Evolutionary conservation across 2,113 vertebrate genomes (phyloP).

Genomic region (Catagonus wagneri): DNA sequence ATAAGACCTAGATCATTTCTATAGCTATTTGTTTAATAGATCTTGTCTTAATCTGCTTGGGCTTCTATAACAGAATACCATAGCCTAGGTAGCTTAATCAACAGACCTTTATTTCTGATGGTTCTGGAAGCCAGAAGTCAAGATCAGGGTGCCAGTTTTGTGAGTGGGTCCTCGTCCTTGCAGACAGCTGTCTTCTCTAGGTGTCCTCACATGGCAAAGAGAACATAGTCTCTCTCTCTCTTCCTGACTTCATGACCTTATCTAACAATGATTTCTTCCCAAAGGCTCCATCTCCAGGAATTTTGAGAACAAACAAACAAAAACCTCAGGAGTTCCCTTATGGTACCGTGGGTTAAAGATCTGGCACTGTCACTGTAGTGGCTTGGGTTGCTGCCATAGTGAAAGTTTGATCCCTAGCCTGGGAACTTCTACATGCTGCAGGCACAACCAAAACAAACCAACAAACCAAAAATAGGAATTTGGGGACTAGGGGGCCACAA

Average conservation of each 20-base stretch:
- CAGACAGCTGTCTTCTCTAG: background rate
- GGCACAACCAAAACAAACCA: no score
- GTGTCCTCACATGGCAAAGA: background rate
- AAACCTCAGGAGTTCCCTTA: no score
- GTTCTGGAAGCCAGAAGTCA: background rate
- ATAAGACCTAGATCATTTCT: background rate
- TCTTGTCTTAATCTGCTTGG: background rate
- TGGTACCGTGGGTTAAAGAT: no score
- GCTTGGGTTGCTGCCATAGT: no score
- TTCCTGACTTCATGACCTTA: background rate
- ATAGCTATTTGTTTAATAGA: background rate
- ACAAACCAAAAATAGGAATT: background rate
- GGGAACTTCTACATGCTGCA: no score
- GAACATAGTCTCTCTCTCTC: background rate
- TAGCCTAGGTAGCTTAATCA: background rate
- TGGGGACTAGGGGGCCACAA: background rate
- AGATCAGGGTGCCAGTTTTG: background rate
- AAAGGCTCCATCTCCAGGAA: background rate
- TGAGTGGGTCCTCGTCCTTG: background rate
- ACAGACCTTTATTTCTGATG: background rate
- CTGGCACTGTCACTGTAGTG: no score
- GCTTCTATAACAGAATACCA: background rate
- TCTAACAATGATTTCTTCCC: background rate
- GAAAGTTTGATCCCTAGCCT: no score
- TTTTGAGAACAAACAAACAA: no score